Conservation (phyloP, 2,888 invertebrate genomes). For the Dynastes maya region DNA sequence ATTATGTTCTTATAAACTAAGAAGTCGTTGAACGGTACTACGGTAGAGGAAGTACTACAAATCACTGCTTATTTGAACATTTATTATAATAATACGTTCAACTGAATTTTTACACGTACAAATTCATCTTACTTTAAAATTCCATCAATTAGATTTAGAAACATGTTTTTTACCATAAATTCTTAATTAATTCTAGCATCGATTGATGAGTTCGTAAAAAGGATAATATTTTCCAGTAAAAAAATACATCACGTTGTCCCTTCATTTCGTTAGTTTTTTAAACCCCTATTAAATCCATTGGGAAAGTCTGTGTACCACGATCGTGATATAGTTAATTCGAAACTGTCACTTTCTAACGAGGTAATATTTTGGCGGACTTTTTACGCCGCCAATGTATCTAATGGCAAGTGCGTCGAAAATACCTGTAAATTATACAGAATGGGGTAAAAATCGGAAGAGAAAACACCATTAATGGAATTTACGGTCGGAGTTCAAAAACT, state of each 20-base stretch:
- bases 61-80: too few species aligned
- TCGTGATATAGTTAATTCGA: slow-evolving; percentile 31
- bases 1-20: too few species aligned
- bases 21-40: too few species aligned
- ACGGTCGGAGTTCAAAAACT: slow-evolving; percentile 35
- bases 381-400: slow-evolving; percentile 38
- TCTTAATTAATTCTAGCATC: too few species aligned
- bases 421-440: slow-evolving; percentile 42
- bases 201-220: too few species aligned
- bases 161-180: too few species aligned
- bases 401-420: slow-evolving; percentile 38
- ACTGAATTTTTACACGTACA: too few species aligned
- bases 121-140: too few species aligned
- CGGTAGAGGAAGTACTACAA: too few species aligned
- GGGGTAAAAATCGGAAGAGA: slow-evolving; percentile 30
- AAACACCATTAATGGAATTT: slow-evolving; percentile 39
- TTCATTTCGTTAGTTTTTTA: not conserved
- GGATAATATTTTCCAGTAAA: not conserved
- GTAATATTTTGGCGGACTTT: slow-evolving; percentile 32
- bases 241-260: not conserved
- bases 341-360: slow-evolving; percentile 37
- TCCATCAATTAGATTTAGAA: too few species aligned
- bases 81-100: too few species aligned
- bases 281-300: slow-evolving; percentile 8
- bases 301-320: slow-evolving; percentile 14